phyloP scores from a whole-genome alignment of 2,797 vertebrate species.

The Sebastolobus altivelis region DNA sequence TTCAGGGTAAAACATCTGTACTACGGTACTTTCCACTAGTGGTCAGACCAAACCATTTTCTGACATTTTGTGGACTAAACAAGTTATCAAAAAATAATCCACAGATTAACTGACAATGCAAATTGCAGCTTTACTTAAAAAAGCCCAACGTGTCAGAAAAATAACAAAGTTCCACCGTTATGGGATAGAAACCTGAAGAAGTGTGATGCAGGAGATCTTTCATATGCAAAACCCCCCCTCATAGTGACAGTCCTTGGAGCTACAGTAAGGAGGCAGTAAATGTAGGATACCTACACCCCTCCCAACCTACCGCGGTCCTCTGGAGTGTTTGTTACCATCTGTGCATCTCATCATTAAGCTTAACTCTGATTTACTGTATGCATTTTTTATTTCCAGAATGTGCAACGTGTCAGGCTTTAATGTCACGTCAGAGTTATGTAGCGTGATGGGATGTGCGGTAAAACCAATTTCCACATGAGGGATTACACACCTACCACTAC shows the following conservation, averaged over 20 bases:
- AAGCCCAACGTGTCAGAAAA: not conserved
- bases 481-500: conserved; percentile 22
- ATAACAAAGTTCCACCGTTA: not conserved
- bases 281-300: not conserved
- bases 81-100: not conserved
- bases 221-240: not conserved
- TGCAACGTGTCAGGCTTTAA: conserved; percentile 30
- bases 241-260: not conserved
- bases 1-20: not conserved
- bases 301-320: not conserved
- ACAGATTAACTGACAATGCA: not conserved
- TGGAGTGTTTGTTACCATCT: conserved; percentile 25
- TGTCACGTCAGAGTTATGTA: conserved; percentile 33
- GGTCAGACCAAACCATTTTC: not conserved
- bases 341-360: conserved; percentile 16
- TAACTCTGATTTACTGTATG: conserved; percentile 14
- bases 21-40: not conserved
- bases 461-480: conserved; percentile 53
- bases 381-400: conserved; percentile 33
- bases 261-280: not conserved
- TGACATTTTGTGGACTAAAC: not conserved
- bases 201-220: not conserved
- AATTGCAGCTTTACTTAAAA: not conserved
- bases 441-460: conserved; percentile 2
- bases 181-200: not conserved